Conservation (phyloP, 2,797 vertebrate species). For the Scyliorhinus canicula region DNA sequence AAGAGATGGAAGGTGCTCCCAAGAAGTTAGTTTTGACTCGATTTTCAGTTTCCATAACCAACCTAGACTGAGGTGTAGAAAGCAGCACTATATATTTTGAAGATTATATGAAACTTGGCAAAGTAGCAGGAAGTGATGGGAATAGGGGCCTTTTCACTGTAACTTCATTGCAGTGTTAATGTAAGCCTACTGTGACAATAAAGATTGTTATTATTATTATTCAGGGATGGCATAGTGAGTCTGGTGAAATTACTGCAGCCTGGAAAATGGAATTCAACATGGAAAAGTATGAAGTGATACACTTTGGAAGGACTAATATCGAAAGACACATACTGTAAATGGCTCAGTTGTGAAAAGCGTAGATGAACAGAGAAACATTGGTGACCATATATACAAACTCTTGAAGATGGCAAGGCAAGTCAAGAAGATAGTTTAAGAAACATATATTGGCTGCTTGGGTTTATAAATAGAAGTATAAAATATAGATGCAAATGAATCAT, state of each 20-base stretch:
- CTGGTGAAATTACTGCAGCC: background rate
- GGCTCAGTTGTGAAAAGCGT: background rate
- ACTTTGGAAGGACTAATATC: background rate
- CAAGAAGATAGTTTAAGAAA: background rate
- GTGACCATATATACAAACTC: background rate
- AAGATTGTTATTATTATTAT: no score
- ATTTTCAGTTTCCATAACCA: background rate
- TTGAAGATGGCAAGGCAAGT: background rate
- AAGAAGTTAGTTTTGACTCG: background rate
- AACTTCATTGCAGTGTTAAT: no score
- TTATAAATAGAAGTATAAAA: background rate
- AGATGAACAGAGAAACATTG: background rate
- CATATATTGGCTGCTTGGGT: background rate
- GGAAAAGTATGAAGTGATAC: no score
- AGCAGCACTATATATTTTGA: background rate
- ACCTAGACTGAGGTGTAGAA: background rate
- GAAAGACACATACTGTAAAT: background rate
- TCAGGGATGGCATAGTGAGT: background rate
- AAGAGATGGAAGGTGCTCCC: background rate
- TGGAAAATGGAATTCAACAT: no score
- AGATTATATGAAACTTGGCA: background rate
- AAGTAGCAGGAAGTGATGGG: background rate
- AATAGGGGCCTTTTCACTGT: no score
- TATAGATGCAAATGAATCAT: background rate
- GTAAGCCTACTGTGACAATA: no score